These are phyloP conservation scores for Falco biarmicus DNA, from an alignment of 2,797 vertebrate species.

Conservation along the genomic window DNA sequence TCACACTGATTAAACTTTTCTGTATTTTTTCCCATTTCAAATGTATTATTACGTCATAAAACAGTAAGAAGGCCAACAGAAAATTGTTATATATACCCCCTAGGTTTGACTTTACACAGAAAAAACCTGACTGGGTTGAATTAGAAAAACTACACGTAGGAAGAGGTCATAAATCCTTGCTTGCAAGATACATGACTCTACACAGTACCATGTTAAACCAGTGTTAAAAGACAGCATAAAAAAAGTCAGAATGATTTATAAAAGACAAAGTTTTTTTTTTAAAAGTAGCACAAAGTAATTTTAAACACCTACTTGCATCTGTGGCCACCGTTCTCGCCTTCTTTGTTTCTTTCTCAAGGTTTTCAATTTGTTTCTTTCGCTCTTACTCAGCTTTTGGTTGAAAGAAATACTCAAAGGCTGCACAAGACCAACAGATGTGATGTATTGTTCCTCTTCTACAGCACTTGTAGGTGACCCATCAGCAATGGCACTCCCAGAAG, in stretches of 20 bases:
- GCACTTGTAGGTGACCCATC: constrained; percentile 44
- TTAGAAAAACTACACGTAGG: neutral
- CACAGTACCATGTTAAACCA: neutral
- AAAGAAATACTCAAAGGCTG: neutral
- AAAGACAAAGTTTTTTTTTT: neutral
- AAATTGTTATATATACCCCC: neutral
- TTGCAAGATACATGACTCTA: neutral
- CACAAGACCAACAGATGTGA: constrained; percentile 52
- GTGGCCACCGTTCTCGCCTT: constrained; percentile 81
- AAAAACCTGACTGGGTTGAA: fast-evolving
- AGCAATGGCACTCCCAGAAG: constrained; percentile 29
- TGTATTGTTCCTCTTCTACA: constrained; percentile 56
- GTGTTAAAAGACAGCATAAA: neutral
- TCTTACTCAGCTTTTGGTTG: constrained; percentile 76
- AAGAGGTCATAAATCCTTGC: neutral
- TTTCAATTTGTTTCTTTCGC: constrained; percentile 86
- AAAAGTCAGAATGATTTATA: neutral
- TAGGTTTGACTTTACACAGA: neutral
- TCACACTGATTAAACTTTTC: neutral
- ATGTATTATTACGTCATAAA: neutral
- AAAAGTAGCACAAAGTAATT: neutral
- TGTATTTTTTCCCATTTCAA: neutral
- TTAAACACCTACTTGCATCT: constrained; percentile 79
- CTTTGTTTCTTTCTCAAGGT: constrained; percentile 83
- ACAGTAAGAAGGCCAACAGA: neutral